Evolutionary conservation across 2,113 vertebrate genomes (phyloP), one percentile per base, ranked within the genome.

Genomic region (Scopus umbretta): DNA sequence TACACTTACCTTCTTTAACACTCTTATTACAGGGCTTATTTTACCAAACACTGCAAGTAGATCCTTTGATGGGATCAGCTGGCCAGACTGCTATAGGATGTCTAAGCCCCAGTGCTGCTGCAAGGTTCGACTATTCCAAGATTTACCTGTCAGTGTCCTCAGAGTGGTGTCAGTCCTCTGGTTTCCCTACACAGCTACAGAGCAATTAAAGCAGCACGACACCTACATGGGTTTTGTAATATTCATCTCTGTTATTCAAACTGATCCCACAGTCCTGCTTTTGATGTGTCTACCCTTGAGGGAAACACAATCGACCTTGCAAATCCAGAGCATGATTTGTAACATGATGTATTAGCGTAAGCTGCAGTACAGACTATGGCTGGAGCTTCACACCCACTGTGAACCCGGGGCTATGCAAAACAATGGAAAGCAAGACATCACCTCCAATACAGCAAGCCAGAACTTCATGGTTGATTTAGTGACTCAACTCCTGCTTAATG

Each of bases 401-500:
- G 5, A 80, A 67, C 5, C n/a, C 6, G 9, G 8, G 18, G 18
- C 38, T n/a, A 8, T 29, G 26, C 15, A 71, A 84, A 92, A 62
- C 42, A 68, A 62, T 5, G 17, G 25, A 7, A 81, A 79, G 43
- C 0, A 0, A 92, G 43, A 67, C n/a, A 49, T 9, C 27, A n/a
- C 20, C 27, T 59, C 75, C 63, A 40, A 34, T 8, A 42, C 26
- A 67, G 43, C 36, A 76, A 78, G 32, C 40, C 58, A 43, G 43
- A 83, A 62, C 42, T 52, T 84, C 47, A 29, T 4, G 30, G 30
- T 5, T 71, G 56, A 62, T 49, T 84, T 59, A 55, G 40, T 81
- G 75, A 88, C 82, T 91, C 90, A 81, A 6, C 63, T 78, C 38
- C 15, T 75, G 43, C 56, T 74, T 78, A 91, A 92, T 74, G 21